Conservation (phyloP, 2,888 invertebrate species). For the Drosophila recens region DNA sequence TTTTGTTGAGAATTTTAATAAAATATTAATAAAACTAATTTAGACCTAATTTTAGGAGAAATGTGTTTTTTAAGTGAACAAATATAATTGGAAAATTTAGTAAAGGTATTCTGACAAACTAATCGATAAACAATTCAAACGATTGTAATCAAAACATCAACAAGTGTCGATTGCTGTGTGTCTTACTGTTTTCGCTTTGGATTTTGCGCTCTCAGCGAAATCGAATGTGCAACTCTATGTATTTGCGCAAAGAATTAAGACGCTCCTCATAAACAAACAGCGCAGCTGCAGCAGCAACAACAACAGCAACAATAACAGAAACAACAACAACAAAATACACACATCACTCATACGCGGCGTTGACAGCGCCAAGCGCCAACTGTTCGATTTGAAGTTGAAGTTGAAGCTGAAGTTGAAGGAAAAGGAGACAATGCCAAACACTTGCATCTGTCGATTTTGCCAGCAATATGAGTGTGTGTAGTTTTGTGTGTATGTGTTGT, state of each 20-base stretch:
- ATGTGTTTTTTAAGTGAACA: too few relatives aligned
- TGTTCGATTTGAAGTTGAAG: slow-evolving; percentile 53
- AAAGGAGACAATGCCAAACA: slow-evolving; percentile 67
- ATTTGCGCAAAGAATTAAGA: slow-evolving; percentile 67
- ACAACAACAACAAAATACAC: slow-evolving; percentile 26
- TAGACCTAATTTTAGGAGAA: too few relatives aligned
- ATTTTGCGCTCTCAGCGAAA: slow-evolving; percentile 64
- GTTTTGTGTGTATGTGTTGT: neutral
- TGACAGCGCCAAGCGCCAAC: slow-evolving; percentile 51
- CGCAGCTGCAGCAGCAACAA: slow-evolving; percentile 16
- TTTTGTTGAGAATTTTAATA: too few relatives aligned
- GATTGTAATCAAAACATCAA: neutral
- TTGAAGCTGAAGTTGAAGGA: slow-evolving; percentile 61
- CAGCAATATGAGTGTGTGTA: slow-evolving; percentile 13
- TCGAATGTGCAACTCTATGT: slow-evolving; percentile 54
- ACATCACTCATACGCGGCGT: slow-evolving; percentile 72
- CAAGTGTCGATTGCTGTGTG: slow-evolving; percentile 16
- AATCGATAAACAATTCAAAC: neutral
- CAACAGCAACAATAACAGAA: slow-evolving; percentile 13
- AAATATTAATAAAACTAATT: too few relatives aligned
- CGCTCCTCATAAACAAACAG: slow-evolving; percentile 35
- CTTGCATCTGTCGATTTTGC: slow-evolving; percentile 60
- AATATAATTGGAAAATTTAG: too few relatives aligned
- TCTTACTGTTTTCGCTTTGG: slow-evolving; percentile 28
- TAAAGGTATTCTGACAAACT: too few relatives aligned